A percentile compares a stretch with the other conserved stretches of the same genome.
Conservation (phyloP, 2,888 invertebrate genomes). For the Steinernema carpocapsae region DNA sequence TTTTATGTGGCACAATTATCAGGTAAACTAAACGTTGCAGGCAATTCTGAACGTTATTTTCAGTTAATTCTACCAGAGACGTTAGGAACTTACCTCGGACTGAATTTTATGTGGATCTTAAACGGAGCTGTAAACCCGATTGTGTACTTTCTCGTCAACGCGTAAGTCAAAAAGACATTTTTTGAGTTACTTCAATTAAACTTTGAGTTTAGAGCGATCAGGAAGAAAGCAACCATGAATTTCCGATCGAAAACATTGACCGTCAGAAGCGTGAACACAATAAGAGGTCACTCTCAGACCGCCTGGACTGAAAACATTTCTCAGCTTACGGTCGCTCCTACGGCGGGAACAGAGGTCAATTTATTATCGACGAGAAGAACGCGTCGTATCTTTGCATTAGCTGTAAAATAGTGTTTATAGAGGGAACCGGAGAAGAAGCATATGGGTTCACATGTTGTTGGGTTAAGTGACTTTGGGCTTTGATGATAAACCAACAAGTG, state of each 20-base stretch:
- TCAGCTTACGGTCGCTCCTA: neutral
- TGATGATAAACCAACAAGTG: too few relatives aligned
- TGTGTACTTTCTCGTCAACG: slow-evolving; percentile 57
- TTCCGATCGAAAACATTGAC: neutral
- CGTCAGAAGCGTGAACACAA: neutral
- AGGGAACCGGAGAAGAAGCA: too few relatives aligned
- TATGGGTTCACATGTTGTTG: too few relatives aligned
- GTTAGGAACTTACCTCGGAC: slow-evolving; percentile 51
- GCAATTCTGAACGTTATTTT: slow-evolving; percentile 25
- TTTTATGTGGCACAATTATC: slow-evolving; percentile 60
- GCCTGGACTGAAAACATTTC: neutral
- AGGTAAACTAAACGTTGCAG: slow-evolving; percentile 37
- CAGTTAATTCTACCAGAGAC: slow-evolving; percentile 53
- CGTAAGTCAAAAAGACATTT: neutral
- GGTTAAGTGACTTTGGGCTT: too few relatives aligned
- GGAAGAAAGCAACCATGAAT: neutral
- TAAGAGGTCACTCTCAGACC: neutral
- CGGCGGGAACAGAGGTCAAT: too few relatives aligned
- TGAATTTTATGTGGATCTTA: slow-evolving; percentile 65
- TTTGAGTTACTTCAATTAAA: too few relatives aligned
- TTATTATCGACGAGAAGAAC: too few relatives aligned
- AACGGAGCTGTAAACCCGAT: slow-evolving; percentile 61
- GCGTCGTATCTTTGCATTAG: too few relatives aligned
- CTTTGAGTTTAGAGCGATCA: neutral
- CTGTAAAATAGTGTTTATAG: too few relatives aligned